Percentiles rank a stretch among this genome's conserved stretches.
phyloP scores from a whole-genome alignment of 2,113 vertebrate species.

The Glaucomys volans region DNA sequence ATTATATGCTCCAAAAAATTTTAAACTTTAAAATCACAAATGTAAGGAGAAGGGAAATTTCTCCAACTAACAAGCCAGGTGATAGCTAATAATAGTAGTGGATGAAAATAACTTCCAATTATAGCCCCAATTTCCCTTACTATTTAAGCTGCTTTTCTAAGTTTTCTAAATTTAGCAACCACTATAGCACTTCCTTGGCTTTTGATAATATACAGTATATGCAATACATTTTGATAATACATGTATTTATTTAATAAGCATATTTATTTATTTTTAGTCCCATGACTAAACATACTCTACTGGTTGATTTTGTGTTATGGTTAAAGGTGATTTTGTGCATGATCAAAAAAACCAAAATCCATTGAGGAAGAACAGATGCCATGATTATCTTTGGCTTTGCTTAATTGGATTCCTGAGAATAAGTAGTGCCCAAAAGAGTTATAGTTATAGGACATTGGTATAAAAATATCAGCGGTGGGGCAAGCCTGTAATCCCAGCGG shows the following conservation, averaged over 20 bases:
- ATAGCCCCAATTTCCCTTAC: neutral
- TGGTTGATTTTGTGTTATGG: constrained; percentile 4
- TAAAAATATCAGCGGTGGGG: neutral
- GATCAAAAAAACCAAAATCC: neutral
- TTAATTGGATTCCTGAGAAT: constrained; percentile 52
- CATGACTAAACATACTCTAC: neutral
- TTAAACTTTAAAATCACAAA: constrained; percentile 60
- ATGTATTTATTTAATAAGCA: no score
- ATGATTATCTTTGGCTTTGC: neutral
- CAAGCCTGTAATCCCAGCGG: no score
- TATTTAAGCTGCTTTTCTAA: constrained; percentile 26
- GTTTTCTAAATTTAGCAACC: constrained; percentile 48
- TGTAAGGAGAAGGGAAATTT: constrained; percentile 50
- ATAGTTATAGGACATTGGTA: neutral
- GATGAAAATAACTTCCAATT: constrained; percentile 66
- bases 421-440: neutral
- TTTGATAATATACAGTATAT: neutral
- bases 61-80: constrained; percentile 14
- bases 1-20: constrained; percentile 41
- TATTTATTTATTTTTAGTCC: no score
- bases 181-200: neutral
- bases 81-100: constrained; percentile 35
- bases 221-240: no score
- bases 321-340: constrained; percentile 21
- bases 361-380: constrained; percentile 8